Evolutionary conservation across 2,113 vertebrate genomes (phyloP).

Genomic region (Colistium nudipinnis): DNA sequence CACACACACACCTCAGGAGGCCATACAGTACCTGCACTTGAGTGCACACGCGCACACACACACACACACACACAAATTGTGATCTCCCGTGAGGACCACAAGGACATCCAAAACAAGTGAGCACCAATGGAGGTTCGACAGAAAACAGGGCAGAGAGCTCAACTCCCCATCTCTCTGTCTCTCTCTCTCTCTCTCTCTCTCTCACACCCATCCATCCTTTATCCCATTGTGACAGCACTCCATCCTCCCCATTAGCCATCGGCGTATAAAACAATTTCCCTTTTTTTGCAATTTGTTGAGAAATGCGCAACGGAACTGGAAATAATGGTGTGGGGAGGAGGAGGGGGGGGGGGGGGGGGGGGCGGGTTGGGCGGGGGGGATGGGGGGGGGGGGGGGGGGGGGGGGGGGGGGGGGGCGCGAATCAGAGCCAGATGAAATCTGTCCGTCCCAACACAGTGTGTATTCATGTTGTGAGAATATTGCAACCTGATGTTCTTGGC

Average conservation of each 20-base stretch:
- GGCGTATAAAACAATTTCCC: conserved; percentile 12
- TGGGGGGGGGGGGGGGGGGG: neutral
- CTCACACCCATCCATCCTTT: conserved; percentile 35
- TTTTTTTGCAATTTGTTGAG: conserved; percentile 3
- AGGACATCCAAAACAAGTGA: conserved; percentile 69
- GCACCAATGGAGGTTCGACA: conserved; percentile 54
- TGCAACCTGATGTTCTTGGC: conserved; percentile 50
- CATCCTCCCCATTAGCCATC: neutral
- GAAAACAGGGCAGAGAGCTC: conserved; percentile 38
- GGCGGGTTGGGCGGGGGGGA: too few species aligned
- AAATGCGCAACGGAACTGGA: conserved; percentile 11
- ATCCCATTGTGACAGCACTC: conserved; percentile 1
- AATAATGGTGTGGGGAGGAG: conserved; percentile 2
- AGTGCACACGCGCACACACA: conserved; percentile 34
- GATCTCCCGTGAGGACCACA: conserved; percentile 56
- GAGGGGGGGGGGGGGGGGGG: too few species aligned
- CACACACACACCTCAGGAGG: conserved; percentile 57
- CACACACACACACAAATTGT: conserved; percentile 21
- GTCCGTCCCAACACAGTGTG: conserved; percentile 17
- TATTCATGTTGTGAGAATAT: conserved; percentile 37
- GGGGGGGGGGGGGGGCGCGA: neutral
- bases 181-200: too few species aligned
- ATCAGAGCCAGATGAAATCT: conserved; percentile 33
- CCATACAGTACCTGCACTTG: conserved; percentile 49
- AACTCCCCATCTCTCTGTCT: conserved; percentile 35